Evolutionary conservation across 2,797 vertebrate genomes (phyloP), one percentile per base, ranked within the genome.

Genomic region (Odontamblyopus rebecca): DNA sequence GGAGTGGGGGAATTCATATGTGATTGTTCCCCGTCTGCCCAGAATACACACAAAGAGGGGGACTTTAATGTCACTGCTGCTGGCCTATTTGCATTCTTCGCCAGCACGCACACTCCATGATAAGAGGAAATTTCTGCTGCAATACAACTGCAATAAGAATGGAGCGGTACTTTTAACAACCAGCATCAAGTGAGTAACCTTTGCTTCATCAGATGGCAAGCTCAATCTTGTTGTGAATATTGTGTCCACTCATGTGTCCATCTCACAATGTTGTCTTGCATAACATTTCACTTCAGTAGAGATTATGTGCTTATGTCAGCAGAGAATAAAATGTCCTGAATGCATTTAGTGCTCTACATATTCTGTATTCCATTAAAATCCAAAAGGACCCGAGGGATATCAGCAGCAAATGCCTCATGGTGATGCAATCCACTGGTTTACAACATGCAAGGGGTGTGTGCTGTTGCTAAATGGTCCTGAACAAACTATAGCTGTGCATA

Each of bases 321-420:
- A 35, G 81, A 75, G 82, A 77, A 87, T 80, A 80, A 83, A 77
- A 85, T 77, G 79, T 77, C 70, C 79, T 6, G 35, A 77, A 79
- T 73, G 81, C 69, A 71, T 76, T 48, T 85, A 76, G 70, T 73
- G 84, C 83, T 82, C 77, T 84, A 82, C 74, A 81, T 77, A 82
- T 81, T 81, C 61, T 53, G 63, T 74, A 63, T 79, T 81, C 69
- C 77, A 79, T 80, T 85, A 85, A 23, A 23, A 89, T 87, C 86
- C 76, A 62, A 16, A 15, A 61, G 75, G 78, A 85, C 68, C 62
- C 54, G 23, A 23, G 23, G 23, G 23, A 48, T 57, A 76, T 71
- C 80, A 76, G 79, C 80, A 75, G 81, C 79, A 35, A 74, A 82
- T 71, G 75, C 72, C 74, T 81, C 32, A 26, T 75, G 27, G 68